Conservation (phyloP, 2,113 vertebrate genomes). For the Tachuris rubrigastra region DNA sequence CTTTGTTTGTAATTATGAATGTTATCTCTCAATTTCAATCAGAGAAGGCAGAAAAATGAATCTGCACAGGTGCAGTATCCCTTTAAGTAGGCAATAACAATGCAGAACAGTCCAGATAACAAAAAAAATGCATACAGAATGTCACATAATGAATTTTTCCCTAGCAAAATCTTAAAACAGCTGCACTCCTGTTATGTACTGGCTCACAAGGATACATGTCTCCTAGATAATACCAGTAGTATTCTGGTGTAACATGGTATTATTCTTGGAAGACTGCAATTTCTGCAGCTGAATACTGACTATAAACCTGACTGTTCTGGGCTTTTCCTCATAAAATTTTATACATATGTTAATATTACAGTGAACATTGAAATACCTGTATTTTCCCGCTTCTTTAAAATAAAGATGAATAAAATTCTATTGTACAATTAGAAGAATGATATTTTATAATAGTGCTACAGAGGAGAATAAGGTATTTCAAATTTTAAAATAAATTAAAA, state of each 20-base stretch:
- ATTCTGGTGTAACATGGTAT: neutral
- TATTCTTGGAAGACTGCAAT: neutral
- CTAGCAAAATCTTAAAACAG: neutral
- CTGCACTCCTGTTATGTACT: neutral
- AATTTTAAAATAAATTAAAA: neutral
- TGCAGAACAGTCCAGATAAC: neutral
- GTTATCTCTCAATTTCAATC: neutral
- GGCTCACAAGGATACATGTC: neutral
- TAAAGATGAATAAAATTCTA: neutral
- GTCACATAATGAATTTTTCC: neutral
- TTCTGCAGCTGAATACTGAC: neutral
- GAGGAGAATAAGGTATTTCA: neutral
- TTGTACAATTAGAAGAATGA: neutral
- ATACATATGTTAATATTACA: neutral
- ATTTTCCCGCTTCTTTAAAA: neutral
- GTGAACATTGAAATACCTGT: neutral
- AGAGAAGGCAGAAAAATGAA: neutral
- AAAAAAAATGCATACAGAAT: neutral
- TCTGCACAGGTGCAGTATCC: neutral
- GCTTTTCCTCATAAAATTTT: neutral
- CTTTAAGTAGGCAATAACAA: neutral
- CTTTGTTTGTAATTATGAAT: neutral
- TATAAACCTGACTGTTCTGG: neutral
- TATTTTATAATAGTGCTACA: neutral
- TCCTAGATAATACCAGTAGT: neutral